Evolutionary conservation across 2,888 invertebrate species (phyloP).

Genomic region (Tryphoninae sp.): DNA sequence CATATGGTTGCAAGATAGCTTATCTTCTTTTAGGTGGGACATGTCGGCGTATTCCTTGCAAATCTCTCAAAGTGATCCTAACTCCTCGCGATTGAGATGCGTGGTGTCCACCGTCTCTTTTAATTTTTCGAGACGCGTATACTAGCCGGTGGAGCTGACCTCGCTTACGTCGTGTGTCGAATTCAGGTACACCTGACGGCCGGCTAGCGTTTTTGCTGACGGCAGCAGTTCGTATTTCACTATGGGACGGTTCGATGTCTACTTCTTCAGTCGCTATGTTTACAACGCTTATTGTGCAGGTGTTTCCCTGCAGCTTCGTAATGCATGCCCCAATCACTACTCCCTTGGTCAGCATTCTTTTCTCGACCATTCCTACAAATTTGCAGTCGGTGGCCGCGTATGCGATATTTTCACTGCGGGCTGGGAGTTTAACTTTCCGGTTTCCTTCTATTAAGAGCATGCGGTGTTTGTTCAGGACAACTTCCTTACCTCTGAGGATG

Average conservation of each 20-base stretch:
- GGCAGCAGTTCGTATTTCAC: background rate
- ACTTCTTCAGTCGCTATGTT: background rate
- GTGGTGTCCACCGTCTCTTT: background rate
- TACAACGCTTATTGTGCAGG: background rate
- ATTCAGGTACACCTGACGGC: background rate
- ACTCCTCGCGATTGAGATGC: constrained; percentile 51
- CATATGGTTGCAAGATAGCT: constrained; percentile 43
- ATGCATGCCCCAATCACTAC: background rate
- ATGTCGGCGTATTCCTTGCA: constrained; percentile 12
- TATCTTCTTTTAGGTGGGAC: constrained; percentile 61
- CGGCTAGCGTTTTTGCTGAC: background rate
- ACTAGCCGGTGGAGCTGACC: background rate
- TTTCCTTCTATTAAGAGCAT: background rate
- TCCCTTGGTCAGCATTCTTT: background rate
- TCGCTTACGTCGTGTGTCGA: background rate
- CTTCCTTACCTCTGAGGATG: background rate
- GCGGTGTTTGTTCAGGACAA: background rate
- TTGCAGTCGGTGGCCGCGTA: background rate
- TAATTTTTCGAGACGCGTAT: background rate
- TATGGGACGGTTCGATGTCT: background rate
- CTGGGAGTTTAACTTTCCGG: background rate
- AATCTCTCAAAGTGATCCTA: background rate
- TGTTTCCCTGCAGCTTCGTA: background rate
- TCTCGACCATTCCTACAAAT: too few species aligned
- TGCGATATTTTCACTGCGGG: background rate